Percentiles rank a stretch among this genome's conserved stretches.
Evolutionary conservation across 1,140 invertebrate genomes (phyloP).

Genomic region (Anadara kagoshimensis): DNA sequence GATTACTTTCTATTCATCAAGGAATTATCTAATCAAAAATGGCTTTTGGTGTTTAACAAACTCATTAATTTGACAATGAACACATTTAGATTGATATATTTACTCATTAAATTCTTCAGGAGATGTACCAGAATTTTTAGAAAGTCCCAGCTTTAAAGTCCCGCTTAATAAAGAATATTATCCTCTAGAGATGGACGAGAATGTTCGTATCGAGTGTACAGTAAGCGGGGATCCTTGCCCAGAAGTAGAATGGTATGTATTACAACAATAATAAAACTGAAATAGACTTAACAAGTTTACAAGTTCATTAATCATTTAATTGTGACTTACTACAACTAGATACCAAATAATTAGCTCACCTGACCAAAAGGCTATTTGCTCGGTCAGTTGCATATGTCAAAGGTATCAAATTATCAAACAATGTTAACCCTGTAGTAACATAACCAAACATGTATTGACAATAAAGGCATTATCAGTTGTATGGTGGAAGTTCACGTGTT

Average conservation of each 20-base stretch:
- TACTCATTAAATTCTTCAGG: not conserved
- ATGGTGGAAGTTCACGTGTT: too few species aligned
- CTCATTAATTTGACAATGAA: not conserved
- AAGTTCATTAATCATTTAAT: too few species aligned
- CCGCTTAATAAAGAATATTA: constrained; percentile 16
- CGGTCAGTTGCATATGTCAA: too few species aligned
- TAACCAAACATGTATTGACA: too few species aligned
- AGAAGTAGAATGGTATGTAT: constrained; percentile 23
- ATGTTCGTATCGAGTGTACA: constrained; percentile 27
- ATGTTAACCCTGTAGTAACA: too few species aligned
- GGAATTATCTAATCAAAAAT: not conserved
- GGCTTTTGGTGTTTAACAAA: not conserved
- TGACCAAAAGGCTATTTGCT: too few species aligned
- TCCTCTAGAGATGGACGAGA: constrained; percentile 34
- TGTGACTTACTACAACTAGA: too few species aligned
- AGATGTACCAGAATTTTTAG: not conserved
- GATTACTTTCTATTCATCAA: too few species aligned
- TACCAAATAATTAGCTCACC: too few species aligned
- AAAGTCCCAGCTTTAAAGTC: constrained; percentile 12
- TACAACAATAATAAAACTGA: not conserved
- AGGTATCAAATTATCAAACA: too few species aligned
- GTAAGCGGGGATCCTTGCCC: constrained; percentile 28
- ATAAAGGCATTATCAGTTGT: too few species aligned
- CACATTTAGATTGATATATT: not conserved
- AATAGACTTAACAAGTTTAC: not conserved